These are phyloP conservation scores for Macrophya alboannulata DNA, from an alignment of 2,888 invertebrate species.

Conservation along the genomic window DNA sequence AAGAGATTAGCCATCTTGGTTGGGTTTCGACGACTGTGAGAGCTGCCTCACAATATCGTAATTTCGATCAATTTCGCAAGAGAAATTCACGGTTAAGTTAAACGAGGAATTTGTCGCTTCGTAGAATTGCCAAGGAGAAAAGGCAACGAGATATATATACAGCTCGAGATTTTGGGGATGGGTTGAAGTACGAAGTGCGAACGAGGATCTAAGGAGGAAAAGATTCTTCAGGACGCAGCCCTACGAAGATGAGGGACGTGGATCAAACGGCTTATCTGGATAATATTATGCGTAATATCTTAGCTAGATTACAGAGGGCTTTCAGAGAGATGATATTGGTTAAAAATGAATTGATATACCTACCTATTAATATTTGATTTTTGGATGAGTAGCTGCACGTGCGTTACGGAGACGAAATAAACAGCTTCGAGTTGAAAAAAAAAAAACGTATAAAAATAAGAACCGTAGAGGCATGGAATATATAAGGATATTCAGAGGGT, in stretches of 20 bases:
- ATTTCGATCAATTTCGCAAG: conserved; percentile 28
- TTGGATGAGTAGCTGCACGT: neutral
- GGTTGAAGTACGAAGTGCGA: neutral
- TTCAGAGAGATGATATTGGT: conserved; percentile 45
- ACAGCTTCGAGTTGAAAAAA: conserved; percentile 14
- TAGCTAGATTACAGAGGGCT: conserved; percentile 37
- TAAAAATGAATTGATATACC: conserved; percentile 31
- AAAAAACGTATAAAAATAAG: conserved; percentile 2
- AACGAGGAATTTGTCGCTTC: conserved; percentile 35
- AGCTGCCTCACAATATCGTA: neutral
- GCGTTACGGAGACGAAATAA: neutral
- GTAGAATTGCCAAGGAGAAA: conserved; percentile 13
- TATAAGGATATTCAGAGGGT: conserved; percentile 51
- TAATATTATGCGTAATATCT: conserved; percentile 58
- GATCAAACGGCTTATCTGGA: conserved; percentile 55
- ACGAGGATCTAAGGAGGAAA: neutral
- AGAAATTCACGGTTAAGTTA: conserved; percentile 36
- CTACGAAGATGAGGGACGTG: conserved; percentile 33
- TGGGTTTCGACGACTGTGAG: conserved; percentile 33
- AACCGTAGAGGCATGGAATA: conserved; percentile 29
- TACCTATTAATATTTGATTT: neutral
- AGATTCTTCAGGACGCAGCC: conserved; percentile 21
- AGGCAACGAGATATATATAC: neutral
- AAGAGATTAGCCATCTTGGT: conserved; percentile 30
- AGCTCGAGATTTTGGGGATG: neutral